These are phyloP conservation scores for Artemia franciscana DNA, from an alignment of 1,140 invertebrate genomes.

Conservation along the genomic window DNA sequence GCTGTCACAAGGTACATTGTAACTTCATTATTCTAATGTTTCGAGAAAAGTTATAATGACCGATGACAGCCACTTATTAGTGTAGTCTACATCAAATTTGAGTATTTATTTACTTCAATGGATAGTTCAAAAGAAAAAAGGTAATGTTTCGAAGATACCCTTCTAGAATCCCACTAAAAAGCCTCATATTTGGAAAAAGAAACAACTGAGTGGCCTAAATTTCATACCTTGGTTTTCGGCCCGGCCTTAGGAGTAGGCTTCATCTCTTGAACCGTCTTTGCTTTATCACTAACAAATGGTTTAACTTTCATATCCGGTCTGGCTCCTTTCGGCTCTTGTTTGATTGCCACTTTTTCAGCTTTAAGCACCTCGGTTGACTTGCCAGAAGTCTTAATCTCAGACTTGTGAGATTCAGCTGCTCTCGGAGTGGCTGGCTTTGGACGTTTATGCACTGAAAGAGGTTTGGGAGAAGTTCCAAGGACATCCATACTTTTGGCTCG, in stretches of 20 bases:
- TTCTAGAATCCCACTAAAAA: too few species aligned
- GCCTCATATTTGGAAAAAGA: too few species aligned
- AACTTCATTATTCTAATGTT: too few species aligned
- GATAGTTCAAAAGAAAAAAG: too few species aligned
- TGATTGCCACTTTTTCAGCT: background rate
- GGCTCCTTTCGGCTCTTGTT: background rate
- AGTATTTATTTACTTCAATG: too few species aligned
- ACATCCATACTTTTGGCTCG: constrained; percentile 6
- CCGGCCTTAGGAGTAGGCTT: constrained; percentile 5
- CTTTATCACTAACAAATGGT: background rate
- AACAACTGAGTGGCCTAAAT: too few species aligned
- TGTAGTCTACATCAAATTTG: too few species aligned
- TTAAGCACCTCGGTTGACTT: background rate
- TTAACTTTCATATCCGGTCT: background rate
- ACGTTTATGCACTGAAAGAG: constrained; percentile 12
- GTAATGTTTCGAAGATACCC: too few species aligned
- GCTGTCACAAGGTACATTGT: too few species aligned
- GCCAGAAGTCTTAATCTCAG: background rate
- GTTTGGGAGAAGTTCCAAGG: constrained; percentile 11
- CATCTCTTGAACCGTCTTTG: constrained; percentile 9
- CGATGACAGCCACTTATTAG: too few species aligned
- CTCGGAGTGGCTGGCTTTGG: constrained; percentile 11
- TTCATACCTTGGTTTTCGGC: constrained; percentile 6
- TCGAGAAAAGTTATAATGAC: too few species aligned
- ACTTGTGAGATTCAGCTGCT: background rate